Evolutionary conservation across 2,888 invertebrate genomes (phyloP).

Genomic region (Smittia sp.): DNA sequence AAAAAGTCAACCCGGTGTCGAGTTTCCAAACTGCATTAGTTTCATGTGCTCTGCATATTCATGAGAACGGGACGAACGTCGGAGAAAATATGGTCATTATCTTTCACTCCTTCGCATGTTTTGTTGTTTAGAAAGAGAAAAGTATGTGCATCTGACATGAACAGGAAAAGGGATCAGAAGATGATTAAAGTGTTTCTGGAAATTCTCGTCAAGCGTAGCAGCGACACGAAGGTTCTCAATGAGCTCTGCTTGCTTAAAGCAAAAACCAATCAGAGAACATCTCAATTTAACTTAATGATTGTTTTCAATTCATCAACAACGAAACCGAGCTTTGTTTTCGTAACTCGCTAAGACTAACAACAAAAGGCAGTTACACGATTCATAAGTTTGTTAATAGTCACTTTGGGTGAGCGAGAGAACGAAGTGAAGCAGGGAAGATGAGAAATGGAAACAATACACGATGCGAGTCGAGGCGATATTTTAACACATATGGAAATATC

Average conservation of each 20-base stretch:
- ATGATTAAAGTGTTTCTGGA: neutral
- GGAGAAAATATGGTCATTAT: constrained; percentile 31
- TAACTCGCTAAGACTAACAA: constrained; percentile 10
- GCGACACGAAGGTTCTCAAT: neutral
- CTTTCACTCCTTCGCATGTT: constrained; percentile 22
- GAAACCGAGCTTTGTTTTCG: neutral
- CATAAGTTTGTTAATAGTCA: constrained; percentile 27
- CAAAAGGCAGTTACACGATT: constrained; percentile 22
- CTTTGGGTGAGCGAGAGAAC: neutral
- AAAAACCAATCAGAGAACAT: neutral
- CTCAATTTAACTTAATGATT: constrained; percentile 8
- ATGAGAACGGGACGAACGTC: neutral
- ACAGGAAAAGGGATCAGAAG: constrained; percentile 2
- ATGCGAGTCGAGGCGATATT: constrained; percentile 5
- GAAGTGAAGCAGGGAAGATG: constrained; percentile 2
- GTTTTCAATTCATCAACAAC: neutral
- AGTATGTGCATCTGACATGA: neutral
- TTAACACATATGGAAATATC: constrained; percentile 16
- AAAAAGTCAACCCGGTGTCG: neutral
- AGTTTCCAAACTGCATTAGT: neutral
- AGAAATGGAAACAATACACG: constrained; percentile 25
- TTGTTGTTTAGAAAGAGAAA: neutral
- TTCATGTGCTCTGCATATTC: neutral
- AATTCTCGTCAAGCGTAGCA: neutral
- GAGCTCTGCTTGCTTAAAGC: neutral